Base-by-base conservation (phyloP, 2,113 vertebrate species). In the Hystrix cristata region DNA sequence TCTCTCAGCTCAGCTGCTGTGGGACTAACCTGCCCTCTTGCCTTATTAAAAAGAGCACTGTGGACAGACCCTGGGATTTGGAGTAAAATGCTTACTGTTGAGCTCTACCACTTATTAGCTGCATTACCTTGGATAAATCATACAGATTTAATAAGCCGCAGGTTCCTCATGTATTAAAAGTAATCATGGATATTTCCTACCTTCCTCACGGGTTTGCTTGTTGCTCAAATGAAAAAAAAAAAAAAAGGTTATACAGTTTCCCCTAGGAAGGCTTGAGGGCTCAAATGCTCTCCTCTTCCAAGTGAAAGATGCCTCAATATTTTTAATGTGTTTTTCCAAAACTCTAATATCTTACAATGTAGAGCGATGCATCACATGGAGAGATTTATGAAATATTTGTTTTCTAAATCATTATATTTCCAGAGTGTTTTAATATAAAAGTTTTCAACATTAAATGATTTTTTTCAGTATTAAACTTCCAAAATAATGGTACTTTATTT, bases 331-430 rank as follows among this genome's bases (percentile, higher is more conserved):
- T 64, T 88, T 90, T 79, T 86, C 71, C 29, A 43, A 59, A 89
- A 92, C 60, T 94, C 76, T 53, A 67, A 16, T 69, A 15, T 74
- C 76, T 92, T 72, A 27, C 29, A 91, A 27, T 53, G 57, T 23
- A 93, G 72, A 87, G 62, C 60, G 48, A 71, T 92, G 31, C 31
- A 38, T 92, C 91, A 59, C 51, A 31, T 87, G 79, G 48, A 72
- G 69, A 95, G 23, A 94, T 81, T 48, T 67, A 95, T 72, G 55
- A 90, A 48, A n/a, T 84, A 72, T 18, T 94, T 95, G 34, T 80
- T 96, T 94, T 62, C 48, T 90, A 46, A 29, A 46, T 94, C 62
- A 90, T 91, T 55, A 84, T 79, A 79, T 81, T 82, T 92, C 84
- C 53, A 72, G 38, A 78, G 55, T 88, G 48, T 62, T 96, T 91